Conservation (phyloP, 1,140 invertebrate genomes). For the Zaprionus taronus region DNA sequence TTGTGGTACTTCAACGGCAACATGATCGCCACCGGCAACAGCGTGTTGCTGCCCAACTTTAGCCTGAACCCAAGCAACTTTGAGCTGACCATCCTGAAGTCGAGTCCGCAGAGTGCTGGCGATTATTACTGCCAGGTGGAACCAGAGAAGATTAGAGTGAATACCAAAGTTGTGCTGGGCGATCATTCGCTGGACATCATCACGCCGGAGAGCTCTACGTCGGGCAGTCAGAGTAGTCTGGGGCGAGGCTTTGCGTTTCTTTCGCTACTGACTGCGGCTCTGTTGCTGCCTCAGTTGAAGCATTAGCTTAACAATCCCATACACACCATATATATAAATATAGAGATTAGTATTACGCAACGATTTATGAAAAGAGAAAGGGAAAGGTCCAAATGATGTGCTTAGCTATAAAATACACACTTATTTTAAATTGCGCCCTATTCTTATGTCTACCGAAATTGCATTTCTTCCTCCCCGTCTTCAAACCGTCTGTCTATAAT, state of each 20-base stretch:
- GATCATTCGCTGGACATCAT: constrained; percentile 66
- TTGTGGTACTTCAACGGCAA: constrained; percentile 48
- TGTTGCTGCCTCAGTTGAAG: constrained; percentile 23
- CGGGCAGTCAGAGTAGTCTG: constrained; percentile 41
- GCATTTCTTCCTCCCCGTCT: constrained; percentile 25
- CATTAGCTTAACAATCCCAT: constrained; percentile 31
- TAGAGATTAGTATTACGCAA: constrained; percentile 55
- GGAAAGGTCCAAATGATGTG: constrained; percentile 12
- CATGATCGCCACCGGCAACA: constrained; percentile 48
- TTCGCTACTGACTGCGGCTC: constrained; percentile 1
- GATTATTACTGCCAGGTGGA: constrained; percentile 49
- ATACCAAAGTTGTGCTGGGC: constrained; percentile 47
- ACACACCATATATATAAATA: neutral
- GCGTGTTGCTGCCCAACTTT: constrained; percentile 56
- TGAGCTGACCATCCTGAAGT: constrained; percentile 62
- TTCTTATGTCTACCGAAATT: constrained; percentile 27
- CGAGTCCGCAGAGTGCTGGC: constrained; percentile 58
- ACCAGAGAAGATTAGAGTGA: constrained; percentile 33
- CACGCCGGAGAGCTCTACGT: constrained; percentile 65
- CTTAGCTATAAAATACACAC: constrained; percentile 25
- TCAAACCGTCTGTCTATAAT: constrained; percentile 47
- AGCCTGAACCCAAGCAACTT: constrained; percentile 44
- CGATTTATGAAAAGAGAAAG: constrained; percentile 16
- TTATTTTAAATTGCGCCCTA: neutral
- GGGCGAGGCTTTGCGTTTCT: constrained; percentile 20